A percentile compares a stretch with the other conserved stretches of the same genome.
phyloP scores from a whole-genome alignment of 2,113 vertebrate species.

The Vanacampus margaritifer region DNA sequence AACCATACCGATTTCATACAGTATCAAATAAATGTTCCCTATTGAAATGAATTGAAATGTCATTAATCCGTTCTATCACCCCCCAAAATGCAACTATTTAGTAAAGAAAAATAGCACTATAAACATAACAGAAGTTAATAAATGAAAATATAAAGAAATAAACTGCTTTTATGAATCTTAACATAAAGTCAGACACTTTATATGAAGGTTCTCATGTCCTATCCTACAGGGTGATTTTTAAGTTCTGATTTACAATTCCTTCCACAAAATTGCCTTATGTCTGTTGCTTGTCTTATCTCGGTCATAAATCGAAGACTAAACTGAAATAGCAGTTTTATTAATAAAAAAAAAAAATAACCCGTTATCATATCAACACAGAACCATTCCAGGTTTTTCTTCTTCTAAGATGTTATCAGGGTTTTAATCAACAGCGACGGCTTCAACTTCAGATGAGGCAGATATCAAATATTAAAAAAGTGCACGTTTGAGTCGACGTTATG shows the following conservation, averaged over 20 bases:
- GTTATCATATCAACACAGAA: neutral
- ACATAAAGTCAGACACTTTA: too few species aligned
- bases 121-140: too few species aligned
- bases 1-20: neutral
- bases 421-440: conserved; percentile 11
- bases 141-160: too few species aligned
- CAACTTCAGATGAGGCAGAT: neutral
- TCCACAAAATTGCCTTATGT: neutral
- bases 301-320: neutral
- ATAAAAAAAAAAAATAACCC: conserved; percentile 1
- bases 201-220: neutral
- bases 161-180: too few species aligned
- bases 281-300: neutral
- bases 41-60: too few species aligned
- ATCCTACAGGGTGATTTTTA: conserved; percentile 14
- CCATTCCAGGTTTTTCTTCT: neutral
- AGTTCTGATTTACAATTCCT: neutral
- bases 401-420: conserved; percentile 6
- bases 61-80: too few species aligned
- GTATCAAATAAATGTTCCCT: too few species aligned
- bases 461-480: neutral
- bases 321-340: neutral
- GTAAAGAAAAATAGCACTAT: too few species aligned
- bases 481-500: neutral
- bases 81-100: too few species aligned